Conservation (phyloP, 1,140 invertebrate species). For the Achroia grisella region DNA sequence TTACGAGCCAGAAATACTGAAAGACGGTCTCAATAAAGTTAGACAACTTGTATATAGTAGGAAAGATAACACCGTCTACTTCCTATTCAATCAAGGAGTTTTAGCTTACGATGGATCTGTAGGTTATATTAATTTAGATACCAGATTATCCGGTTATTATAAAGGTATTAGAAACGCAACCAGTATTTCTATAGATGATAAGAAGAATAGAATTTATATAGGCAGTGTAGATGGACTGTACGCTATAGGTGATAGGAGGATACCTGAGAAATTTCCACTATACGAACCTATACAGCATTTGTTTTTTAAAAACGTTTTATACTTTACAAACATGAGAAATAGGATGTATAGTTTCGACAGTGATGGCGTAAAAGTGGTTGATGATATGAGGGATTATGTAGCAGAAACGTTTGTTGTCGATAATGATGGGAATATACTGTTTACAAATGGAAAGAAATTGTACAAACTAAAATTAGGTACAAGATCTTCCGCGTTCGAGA, state of each 20-base stretch:
- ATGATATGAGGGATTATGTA: conserved; percentile 26
- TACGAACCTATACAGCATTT: conserved; percentile 34
- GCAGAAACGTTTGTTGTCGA: conserved; percentile 46
- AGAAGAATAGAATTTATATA: conserved; percentile 41
- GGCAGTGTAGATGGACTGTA: conserved; percentile 49
- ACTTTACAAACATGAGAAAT: conserved; percentile 31
- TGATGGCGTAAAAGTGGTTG: conserved; percentile 23
- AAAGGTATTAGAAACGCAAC: conserved; percentile 45
- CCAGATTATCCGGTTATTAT: conserved; percentile 27
- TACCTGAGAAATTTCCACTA: conserved; percentile 41
- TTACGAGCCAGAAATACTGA: conserved; percentile 39
- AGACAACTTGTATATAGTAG: conserved; percentile 35
- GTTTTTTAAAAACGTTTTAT: conserved; percentile 41
- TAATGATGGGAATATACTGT: conserved; percentile 52
- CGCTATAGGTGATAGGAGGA: conserved; percentile 35
- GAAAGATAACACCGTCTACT: conserved; percentile 44
- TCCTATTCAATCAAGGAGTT: conserved; percentile 41
- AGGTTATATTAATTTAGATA: conserved; percentile 33
- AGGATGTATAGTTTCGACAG: conserved; percentile 45
- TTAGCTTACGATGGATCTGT: conserved; percentile 20
- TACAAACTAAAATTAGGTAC: conserved; percentile 48
- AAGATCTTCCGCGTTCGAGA: conserved; percentile 27
- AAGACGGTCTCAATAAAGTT: conserved; percentile 46
- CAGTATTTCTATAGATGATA: conserved; percentile 40
- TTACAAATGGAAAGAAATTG: conserved; percentile 32